Evolutionary conservation across 2,797 vertebrate species (phyloP).

Genomic region (Mus spretus): DNA sequence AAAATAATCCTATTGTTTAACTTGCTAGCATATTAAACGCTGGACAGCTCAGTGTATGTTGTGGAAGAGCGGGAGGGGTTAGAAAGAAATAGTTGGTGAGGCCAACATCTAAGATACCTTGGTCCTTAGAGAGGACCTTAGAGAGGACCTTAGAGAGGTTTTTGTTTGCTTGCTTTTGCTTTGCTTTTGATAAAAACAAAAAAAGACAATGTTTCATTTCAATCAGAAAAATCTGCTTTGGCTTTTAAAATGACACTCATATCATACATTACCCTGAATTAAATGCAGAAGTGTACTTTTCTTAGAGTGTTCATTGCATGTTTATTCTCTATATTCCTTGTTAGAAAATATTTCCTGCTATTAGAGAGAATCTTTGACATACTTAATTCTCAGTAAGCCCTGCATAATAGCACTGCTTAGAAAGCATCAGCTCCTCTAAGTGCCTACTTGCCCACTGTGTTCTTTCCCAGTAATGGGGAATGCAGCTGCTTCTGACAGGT

Average conservation of each 20-base stretch:
- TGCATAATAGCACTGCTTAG: neutral
- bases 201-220: neutral
- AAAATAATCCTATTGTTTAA: constrained; percentile 13
- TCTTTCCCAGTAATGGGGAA: neutral
- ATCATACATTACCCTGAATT: neutral
- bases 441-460: neutral
- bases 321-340: neutral
- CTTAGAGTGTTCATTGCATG: neutral
- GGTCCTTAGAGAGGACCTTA: neutral
- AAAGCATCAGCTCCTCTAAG: neutral
- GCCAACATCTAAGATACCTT: neutral
- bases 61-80: neutral
- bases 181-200: neutral
- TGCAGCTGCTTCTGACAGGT: constrained; percentile 17
- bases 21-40: neutral
- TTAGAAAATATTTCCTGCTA: neutral
- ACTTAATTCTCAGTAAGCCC: neutral
- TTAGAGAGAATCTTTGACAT: neutral
- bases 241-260: neutral
- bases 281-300: neutral
- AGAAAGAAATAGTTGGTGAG: neutral
- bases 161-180: neutral
- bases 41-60: neutral
- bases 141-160: neutral
- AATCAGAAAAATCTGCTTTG: neutral